Conservation (phyloP, 2,888 invertebrate genomes). For the Diploptera punctata region DNA sequence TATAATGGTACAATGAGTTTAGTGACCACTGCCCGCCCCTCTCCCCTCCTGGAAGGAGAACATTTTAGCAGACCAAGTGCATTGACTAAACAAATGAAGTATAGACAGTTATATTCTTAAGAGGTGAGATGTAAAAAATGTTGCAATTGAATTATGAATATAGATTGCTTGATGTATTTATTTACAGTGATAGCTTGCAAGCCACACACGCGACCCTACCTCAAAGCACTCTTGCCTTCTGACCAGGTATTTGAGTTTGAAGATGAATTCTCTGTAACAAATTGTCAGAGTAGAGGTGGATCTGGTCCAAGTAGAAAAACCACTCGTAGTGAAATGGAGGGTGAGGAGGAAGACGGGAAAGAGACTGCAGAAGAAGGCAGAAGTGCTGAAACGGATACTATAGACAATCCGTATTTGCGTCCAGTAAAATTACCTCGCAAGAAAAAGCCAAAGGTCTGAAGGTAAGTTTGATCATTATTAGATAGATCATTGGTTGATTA, state of each 20-base stretch:
- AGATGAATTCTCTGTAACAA: conserved; percentile 57
- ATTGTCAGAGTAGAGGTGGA: neutral
- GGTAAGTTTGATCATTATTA: too few species aligned
- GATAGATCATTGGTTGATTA: too few species aligned
- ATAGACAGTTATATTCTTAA: too few species aligned
- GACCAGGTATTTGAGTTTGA: conserved; percentile 96
- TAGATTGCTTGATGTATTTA: too few species aligned
- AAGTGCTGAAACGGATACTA: conserved; percentile 54
- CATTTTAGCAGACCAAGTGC: too few species aligned
- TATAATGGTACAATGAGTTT: too few species aligned
- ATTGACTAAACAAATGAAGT: too few species aligned
- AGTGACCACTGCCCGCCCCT: too few species aligned
- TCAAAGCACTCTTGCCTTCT: conserved; percentile 86
- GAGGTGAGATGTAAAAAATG: too few species aligned
- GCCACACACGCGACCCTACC: conserved; percentile 78
- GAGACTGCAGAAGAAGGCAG: conserved; percentile 51
- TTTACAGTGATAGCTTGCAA: conserved; percentile 86
- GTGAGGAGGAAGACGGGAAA: conserved; percentile 51
- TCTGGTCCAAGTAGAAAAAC: neutral
- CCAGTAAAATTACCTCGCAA: conserved; percentile 56
- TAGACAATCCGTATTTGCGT: conserved; percentile 78
- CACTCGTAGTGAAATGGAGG: conserved; percentile 42
- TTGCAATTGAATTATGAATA: too few species aligned
- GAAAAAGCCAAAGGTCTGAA: conserved; percentile 31
- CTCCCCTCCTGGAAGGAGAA: too few species aligned